Evolutionary conservation across 2,113 vertebrate genomes (phyloP).

Genomic region (Bubo blakistoni): DNA sequence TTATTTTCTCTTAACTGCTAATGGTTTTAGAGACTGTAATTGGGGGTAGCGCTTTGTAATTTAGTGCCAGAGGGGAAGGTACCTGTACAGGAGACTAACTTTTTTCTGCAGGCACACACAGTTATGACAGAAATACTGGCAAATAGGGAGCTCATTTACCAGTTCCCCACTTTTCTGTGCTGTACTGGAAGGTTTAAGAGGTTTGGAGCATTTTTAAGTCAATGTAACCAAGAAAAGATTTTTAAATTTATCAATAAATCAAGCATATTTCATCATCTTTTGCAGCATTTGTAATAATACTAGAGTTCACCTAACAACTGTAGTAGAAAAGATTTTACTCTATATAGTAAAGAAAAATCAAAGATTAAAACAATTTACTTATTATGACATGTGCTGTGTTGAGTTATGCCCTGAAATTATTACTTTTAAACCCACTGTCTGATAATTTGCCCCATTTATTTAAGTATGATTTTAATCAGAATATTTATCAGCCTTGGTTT

Average conservation of each 20-base stretch:
- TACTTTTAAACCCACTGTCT: background rate
- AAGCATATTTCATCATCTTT: background rate
- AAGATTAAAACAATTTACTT: background rate
- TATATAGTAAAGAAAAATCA: background rate
- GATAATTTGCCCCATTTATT: background rate
- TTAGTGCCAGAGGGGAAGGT: background rate
- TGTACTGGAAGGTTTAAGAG: background rate
- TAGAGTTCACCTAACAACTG: background rate
- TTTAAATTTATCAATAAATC: background rate
- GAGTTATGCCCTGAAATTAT: background rate
- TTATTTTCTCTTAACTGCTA: constrained; percentile 61
- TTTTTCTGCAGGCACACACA: fast-evolving
- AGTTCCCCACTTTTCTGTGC: background rate
- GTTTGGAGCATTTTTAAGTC: background rate
- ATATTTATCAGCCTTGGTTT: background rate
- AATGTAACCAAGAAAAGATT: background rate
- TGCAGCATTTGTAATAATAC: background rate
- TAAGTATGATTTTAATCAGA: background rate
- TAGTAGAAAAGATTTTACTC: background rate
- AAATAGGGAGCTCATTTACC: background rate
- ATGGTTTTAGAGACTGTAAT: constrained; percentile 32
- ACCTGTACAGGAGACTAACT: background rate
- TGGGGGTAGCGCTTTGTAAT: background rate
- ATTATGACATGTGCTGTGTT: background rate
- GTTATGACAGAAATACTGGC: background rate